Base-by-base conservation (phyloP, 2,888 invertebrate species). In the Euphydryas editha region DNA sequence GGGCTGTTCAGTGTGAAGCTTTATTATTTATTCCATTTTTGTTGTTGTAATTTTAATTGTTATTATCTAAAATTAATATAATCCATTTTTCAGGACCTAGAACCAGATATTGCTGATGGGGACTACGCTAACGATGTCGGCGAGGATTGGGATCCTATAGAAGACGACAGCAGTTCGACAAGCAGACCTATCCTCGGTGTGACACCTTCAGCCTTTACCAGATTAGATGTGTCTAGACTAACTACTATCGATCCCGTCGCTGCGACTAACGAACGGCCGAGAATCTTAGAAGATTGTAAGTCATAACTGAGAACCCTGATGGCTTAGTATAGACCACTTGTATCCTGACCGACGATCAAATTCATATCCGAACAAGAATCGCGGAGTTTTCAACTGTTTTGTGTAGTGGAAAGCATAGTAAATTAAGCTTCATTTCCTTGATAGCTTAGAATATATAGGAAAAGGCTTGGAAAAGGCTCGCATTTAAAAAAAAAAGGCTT, bases 261-360 rank as follows among this genome's bases (percentile, higher is more conserved):
- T 0, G 88, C 90, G 0, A 92, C 92, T 3, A 88, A 88, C 36
- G 86, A 85, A 37, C 75, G 91, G 18, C 92, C 92, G 0, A 83
- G 78, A 73, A 85, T 91, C 63, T 69, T 92, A 20, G 85, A 86
- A 54, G 87, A 89, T 55, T 81, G 92, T 92, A 71, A 84, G 87
- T 82, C 2, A 11, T 17, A 24, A 24, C 6, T 10, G 13, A 39
- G 13, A 6, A 39, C 2, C 13, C 13, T 39, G 10, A 11, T 7
- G 13, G 10, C 39, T 2, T 39, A 39, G 8, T 39, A 36, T 36
- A 7, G 36, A 36, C 8, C 5, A 36, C 36, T 36, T n/a, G n/a
- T n/a, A n/a, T n/a, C n/a, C n/a, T n/a, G n/a, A n/a, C n/a, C n/a
- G n/a, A n/a, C n/a, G n/a, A n/a, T n/a, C n/a, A n/a, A n/a, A n/a